A percentile compares a stretch with the other conserved stretches of the same genome.
Evolutionary conservation across 2,888 invertebrate genomes (phyloP).

Genomic region (Ephialtes manifestator): DNA sequence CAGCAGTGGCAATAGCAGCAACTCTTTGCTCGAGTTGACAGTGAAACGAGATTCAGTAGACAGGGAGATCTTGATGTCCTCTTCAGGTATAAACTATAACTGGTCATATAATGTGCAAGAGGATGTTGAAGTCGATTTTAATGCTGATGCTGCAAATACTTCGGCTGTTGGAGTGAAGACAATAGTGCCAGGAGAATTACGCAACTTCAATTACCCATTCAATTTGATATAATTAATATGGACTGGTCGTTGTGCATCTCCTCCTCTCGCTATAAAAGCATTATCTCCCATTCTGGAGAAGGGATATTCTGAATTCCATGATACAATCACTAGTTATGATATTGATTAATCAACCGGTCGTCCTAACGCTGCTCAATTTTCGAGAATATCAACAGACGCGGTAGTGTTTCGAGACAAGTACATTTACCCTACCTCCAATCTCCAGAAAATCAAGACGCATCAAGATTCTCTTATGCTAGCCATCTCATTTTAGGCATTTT

Average conservation of each 20-base stretch:
- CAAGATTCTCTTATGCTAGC: too few relatives aligned
- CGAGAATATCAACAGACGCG: conserved; percentile 29
- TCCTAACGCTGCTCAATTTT: not conserved
- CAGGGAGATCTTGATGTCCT: not conserved
- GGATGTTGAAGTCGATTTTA: conserved; percentile 3
- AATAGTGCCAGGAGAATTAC: conserved; percentile 3
- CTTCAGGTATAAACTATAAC: conserved; percentile 39
- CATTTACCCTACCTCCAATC: too few relatives aligned
- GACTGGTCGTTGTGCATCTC: not conserved
- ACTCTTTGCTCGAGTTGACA: not conserved
- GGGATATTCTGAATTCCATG: not conserved
- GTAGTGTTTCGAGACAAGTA: too few relatives aligned
- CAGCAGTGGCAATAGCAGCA: not conserved
- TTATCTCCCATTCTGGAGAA: not conserved
- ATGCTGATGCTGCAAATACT: conserved; percentile 1
- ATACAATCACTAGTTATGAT: not conserved
- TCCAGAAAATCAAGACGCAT: too few relatives aligned
- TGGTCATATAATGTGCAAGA: conserved; percentile 35
- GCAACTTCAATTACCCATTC: conserved; percentile 19
- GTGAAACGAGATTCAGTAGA: conserved; percentile 8
- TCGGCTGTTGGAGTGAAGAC: not conserved
- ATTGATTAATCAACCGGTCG: not conserved
- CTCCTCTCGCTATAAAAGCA: not conserved
- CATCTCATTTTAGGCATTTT: too few relatives aligned
- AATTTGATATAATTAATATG: conserved; percentile 21